A percentile compares a stretch with the other conserved stretches of the same genome.
Conservation (phyloP, 2,113 vertebrate species). For the Embiotoca jacksoni region DNA sequence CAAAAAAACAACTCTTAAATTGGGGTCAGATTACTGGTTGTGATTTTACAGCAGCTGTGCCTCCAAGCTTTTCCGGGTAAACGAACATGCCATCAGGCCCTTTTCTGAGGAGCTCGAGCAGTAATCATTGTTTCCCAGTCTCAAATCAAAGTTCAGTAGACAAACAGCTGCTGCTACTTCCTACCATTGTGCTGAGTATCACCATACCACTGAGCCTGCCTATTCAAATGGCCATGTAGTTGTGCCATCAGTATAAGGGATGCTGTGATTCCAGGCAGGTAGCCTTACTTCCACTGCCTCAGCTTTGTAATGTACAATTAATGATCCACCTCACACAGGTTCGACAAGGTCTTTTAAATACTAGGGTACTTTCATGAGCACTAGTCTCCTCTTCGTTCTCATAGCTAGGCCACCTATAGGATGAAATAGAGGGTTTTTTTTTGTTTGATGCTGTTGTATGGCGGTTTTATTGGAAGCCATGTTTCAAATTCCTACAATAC, state of each 20-base stretch:
- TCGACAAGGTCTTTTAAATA: slow-evolving; percentile 54
- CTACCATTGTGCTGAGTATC: slow-evolving; percentile 61
- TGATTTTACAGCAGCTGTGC: slow-evolving; percentile 2
- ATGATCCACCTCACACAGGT: slow-evolving; percentile 63
- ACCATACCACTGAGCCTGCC: slow-evolving; percentile 40
- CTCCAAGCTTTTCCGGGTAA: slow-evolving; percentile 31
- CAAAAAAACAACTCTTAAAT: not conserved
- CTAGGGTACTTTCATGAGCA: slow-evolving; percentile 51
- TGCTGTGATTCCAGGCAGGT: slow-evolving; percentile 73
- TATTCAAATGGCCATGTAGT: slow-evolving; percentile 57
- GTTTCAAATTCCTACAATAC: slow-evolving; percentile 31
- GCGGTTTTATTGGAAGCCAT: slow-evolving; percentile 37
- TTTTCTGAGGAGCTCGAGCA: slow-evolving; percentile 8
- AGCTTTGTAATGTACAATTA: slow-evolving; percentile 74
- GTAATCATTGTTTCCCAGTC: slow-evolving; percentile 40
- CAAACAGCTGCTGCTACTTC: slow-evolving; percentile 62
- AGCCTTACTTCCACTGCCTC: slow-evolving; percentile 44
- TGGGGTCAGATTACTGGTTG: not conserved
- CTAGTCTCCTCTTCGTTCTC: slow-evolving; percentile 37
- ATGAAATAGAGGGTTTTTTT: slow-evolving; percentile 24
- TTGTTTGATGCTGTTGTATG: slow-evolving; percentile 28
- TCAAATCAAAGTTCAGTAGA: slow-evolving; percentile 60
- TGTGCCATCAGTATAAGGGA: slow-evolving; percentile 44
- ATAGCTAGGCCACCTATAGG: slow-evolving; percentile 21
- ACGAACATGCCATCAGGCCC: not conserved